A percentile compares a stretch with the other conserved stretches of the same genome.
phyloP scores from a whole-genome alignment of 2,797 vertebrate species.

The Dryobates pubescens region DNA sequence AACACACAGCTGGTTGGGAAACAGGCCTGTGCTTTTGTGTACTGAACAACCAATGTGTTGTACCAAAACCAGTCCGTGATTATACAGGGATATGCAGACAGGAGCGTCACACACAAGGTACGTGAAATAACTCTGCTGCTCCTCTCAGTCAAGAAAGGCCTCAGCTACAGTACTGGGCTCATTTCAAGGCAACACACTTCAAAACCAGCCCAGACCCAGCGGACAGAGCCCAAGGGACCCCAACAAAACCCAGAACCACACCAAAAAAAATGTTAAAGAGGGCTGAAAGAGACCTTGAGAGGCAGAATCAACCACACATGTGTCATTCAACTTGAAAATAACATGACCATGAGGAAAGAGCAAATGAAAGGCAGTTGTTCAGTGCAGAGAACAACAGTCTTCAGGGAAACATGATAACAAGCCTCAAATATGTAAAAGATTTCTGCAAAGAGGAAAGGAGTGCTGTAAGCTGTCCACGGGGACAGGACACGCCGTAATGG shows the following conservation, averaged over 20 bases:
- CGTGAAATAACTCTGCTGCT: not conserved
- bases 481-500: not conserved
- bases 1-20: conserved; percentile 17
- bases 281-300: conserved; percentile 41
- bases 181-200: not conserved
- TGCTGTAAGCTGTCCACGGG: not conserved
- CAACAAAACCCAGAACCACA: conserved; percentile 13
- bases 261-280: not conserved
- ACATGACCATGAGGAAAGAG: conserved; percentile 24
- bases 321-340: conserved; percentile 61
- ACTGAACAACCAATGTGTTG: not conserved
- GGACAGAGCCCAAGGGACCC: not conserved
- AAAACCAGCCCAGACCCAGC: not conserved
- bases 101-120: not conserved
- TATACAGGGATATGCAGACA: not conserved
- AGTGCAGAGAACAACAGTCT: not conserved
- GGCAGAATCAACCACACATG: not conserved
- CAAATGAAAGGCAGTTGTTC: conserved; percentile 35
- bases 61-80: not conserved
- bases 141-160: not conserved
- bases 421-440: conserved; percentile 48
- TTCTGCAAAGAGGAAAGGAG: conserved; percentile 41
- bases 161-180: not conserved
- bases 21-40: no score
- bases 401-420: conserved; percentile 57